Conservation (phyloP, 2,797 vertebrate species). For the Peromyscus eremicus region DNA sequence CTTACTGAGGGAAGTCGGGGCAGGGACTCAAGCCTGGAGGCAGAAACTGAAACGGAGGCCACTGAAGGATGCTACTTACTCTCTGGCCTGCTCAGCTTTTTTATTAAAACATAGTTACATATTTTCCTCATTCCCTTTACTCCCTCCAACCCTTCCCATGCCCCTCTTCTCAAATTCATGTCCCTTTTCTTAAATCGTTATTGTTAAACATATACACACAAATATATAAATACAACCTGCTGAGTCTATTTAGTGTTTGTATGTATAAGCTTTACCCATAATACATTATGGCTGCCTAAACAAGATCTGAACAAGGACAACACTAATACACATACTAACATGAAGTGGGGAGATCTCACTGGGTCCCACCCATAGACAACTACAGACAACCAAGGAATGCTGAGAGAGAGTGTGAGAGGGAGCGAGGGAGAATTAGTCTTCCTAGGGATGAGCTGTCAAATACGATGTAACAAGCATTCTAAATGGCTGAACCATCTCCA, state of each 20-base stretch:
- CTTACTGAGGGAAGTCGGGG: not conserved
- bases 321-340: too few relatives aligned
- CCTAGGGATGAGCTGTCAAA: too few relatives aligned
- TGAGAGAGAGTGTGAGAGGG: too few relatives aligned
- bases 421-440: not conserved
- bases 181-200: not conserved
- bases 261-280: not conserved
- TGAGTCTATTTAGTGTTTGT: not conserved
- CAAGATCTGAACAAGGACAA: too few relatives aligned
- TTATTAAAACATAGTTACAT: not conserved
- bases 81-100: not conserved
- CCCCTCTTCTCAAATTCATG: not conserved
- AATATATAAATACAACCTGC: not conserved
- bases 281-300: not conserved
- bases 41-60: not conserved
- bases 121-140: not conserved
- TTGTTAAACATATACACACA: not conserved
- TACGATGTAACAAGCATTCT: not conserved
- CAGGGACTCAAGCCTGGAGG: not conserved
- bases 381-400: not conserved
- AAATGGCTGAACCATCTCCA: not conserved
- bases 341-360: not conserved
- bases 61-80: not conserved
- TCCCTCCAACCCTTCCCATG: not conserved
- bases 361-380: not conserved